Conservation (phyloP, 2,888 invertebrate genomes). For the Leptopilina myrica region DNA sequence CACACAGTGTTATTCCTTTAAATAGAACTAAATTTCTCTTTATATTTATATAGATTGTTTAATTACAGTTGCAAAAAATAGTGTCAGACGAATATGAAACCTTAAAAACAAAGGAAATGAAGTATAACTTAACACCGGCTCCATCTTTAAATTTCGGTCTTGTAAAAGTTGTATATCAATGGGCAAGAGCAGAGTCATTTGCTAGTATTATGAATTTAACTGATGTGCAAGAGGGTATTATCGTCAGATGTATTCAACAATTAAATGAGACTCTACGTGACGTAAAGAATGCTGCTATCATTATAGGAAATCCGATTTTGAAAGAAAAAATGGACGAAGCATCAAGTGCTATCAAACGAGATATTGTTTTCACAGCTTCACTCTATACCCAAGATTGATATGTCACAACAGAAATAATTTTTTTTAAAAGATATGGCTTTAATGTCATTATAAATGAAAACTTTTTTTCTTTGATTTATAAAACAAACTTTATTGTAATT, state of each 20-base stretch:
- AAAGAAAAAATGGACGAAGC: conserved; percentile 97
- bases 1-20: too few species aligned
- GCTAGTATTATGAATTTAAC: conserved; percentile 94
- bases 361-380: conserved; percentile 98
- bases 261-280: conserved; percentile 94
- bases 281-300: conserved; percentile 93
- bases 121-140: conserved; percentile 78
- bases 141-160: conserved; percentile 91
- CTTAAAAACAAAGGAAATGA: conserved; percentile 83
- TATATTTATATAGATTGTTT: too few species aligned
- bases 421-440: neutral
- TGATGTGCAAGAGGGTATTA: conserved; percentile 97
- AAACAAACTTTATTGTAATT: neutral
- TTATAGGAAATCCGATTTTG: conserved; percentile 94
- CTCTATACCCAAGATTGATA: conserved; percentile 85
- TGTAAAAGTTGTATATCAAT: conserved; percentile 96
- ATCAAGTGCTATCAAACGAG: conserved; percentile 93
- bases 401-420: neutral
- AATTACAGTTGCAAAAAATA: conserved; percentile 82
- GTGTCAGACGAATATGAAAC: conserved; percentile 84
- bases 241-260: conserved; percentile 97
- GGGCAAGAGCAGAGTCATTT: conserved; percentile 96
- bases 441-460: neutral
- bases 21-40: too few species aligned
- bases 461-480: neutral